Base-by-base conservation (phyloP, 2,888 invertebrate genomes). In the Pollenia angustigena region DNA sequence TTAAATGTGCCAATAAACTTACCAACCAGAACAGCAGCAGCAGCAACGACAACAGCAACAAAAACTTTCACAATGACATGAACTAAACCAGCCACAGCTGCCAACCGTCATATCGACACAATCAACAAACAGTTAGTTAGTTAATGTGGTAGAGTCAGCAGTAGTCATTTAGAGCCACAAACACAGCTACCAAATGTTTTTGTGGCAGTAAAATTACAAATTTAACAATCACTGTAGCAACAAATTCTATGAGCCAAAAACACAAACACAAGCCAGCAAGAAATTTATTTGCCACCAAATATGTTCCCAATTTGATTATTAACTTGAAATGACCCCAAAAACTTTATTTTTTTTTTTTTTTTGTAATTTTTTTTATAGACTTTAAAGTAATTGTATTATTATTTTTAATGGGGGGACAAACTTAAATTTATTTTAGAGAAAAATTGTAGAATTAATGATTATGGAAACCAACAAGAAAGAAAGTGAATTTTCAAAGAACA, bases 1-100 rank as follows among this genome's bases (percentile, higher is more conserved):
- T 72, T 79, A 50, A 76, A 81, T 81, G 64, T 56, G 69, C 64
- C 79, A 72, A 74, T 79, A 79, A 79, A 84, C 66, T 68, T 16
- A 46, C 11, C 52, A 60, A 71, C 71, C 58, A 44, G 48, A 52
- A 66, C 3, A 50, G 16, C 16, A 60, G 16, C 18, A 62, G 1
- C 40, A 12, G 9, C n/a, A 56, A 10, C 32, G 50, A 18, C 9
- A 62, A 0, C 16, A 12, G 9, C n/a, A 56, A 18, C 9, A 42
- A 10, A 50, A 54, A 60, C 71, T 40, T 10, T 18, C 50, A 18
- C 9, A 72, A 12, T 23, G n/a, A 16, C 46, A 81, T 40, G 12
- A 56, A 9, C 44, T 18, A 10, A 50, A n/a, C n/a, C 32, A 42
- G 9, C 14, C 2, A n/a, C 4, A 32, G 48, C 46, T 54, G 62